Evolutionary conservation across 2,888 invertebrate genomes (phyloP), one percentile per base, ranked within the genome.

Genomic region (Drosophila mulleri): DNA sequence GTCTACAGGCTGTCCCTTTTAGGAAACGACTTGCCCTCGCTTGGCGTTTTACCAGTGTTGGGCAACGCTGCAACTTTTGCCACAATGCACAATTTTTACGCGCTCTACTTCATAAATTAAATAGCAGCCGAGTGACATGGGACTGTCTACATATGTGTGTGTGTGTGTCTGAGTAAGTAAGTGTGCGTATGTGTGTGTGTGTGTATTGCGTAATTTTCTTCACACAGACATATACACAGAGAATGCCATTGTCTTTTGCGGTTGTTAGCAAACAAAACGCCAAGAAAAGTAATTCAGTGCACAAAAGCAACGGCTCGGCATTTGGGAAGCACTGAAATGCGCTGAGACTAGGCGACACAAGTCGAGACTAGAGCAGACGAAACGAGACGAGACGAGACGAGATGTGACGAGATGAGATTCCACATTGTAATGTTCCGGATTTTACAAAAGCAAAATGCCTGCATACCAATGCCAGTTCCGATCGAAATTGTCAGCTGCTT

Each of bases 41-140:
- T n/a, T 18, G 39, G 16, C 42, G 39, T 14, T 37, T n/a, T 47
- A 61, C 50, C 82, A 65, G 54, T 67, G 62, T 59, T 60, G 56
- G 58, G 66, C 78, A 61, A 62, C 62, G 73, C 78, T 77, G 79
- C 76, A 81, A 75, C 63, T 75, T 75, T 78, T 83, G 85, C 83
- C 76, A 83, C 82, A 82, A 85, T 87, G 91, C 89, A 84, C 88
- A 90, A 89, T 82, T 89, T 85, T 88, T 89, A 88, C 82, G 83
- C 87, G 91, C 92, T 91, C 92, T 91, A 91, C 85, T 91, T 88
- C 91, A 89, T 85, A 88, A 83, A 82, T 88, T 91, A 91, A 90
- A 90, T 88, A 84, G 80, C 79, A 87, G 75, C 53, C 79, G 72
- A 72, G 69, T 78, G 75, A 83, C 76, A 83, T 73, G 79, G 52